Base-by-base conservation (phyloP, 2,113 vertebrate species). In the Callaeas wilsoni region DNA sequence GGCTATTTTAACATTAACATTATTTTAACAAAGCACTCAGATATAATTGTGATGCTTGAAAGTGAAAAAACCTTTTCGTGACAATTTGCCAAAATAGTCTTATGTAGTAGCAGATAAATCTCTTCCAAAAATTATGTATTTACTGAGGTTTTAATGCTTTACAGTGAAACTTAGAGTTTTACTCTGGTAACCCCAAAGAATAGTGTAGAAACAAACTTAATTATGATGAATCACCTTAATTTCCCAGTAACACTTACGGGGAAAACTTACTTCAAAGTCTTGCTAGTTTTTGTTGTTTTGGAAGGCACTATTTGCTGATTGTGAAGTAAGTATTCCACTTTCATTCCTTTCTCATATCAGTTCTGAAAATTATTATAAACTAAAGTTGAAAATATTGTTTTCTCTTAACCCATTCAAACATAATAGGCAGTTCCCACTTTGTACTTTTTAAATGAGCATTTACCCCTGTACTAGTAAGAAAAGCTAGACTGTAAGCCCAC, bases 211-310 rank as follows among this genome's bases (percentile, higher is more conserved):
- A 65, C 89, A 62, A 33, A 12, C 2, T 42, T 33, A 32, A 13
- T 62, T 71, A 33, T 17, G 8, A 41, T 65, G 3, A 3, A 3
- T 44, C 12, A 62, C 41, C 47, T 63, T n/a, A n/a, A n/a, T n/a
- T n/a, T n/a, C n/a, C n/a, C n/a, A n/a, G 8, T 9, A 69, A 44
- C 12, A 49, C 4, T 23, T 79, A 7, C 0, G 1, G 9, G 5
- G 0, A 19, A 50, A 64, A 57, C 15, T 13, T 44, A 50, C 71
- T 92, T 67, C 15, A 29, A 84, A 65, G 6, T 53, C 13, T 62
- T 44, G 3, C 2, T 59, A 49, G 6, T 3, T 71, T 84, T 39
- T 23, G 1, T 42, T 78, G 7, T 53, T 70, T 88, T 53, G n/a
- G 74, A 94, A 53, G 11, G 5, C 1, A 29, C 11, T 44, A 6